Base-by-base conservation (phyloP, 2,797 vertebrate genomes). In the Scomberomorus guttatus region DNA sequence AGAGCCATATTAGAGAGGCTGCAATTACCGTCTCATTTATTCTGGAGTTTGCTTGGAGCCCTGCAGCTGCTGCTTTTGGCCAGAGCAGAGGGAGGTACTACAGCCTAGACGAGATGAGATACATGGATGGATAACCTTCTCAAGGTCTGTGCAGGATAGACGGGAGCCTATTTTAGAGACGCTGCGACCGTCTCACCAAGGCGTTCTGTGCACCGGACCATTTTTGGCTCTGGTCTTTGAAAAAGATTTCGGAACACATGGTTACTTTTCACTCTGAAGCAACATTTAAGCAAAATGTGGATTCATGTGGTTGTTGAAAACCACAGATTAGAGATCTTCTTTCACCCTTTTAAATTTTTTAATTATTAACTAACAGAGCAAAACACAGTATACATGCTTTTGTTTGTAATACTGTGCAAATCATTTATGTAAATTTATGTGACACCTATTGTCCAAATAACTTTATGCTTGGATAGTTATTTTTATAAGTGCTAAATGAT, bases 81-180 rank as follows among this genome's bases (percentile, higher is more conserved):
- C 56, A 46, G 37, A 77, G 68, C 51, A 69, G 57, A 79, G 74
- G 15, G 54, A 77, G 62, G 24, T 66, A 29, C 25, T n/a, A 29
- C 50, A 25, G 55, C 58, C 59, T 18, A 72, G 50, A 75, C 20
- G 32, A 84, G 61, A 90, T 87, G 75, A 85, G 77, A 84, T 82
- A 76, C 79, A 86, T 75, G 83, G 58, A 86, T 77, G 61, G 73
- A 88, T 77, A 80, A 87, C 66, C 72, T 66, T 86, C 65, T 71
- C 68, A 75, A 75, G 72, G 81, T 85, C 72, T 75, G 58, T 76
- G 68, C 79, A 82, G 68, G 78, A 84, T 39, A 71, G 68, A 65
- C 56, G 60, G 50, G 60, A 71, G 46, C 59, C 39, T 39, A 13
- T 59, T 77, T 66, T 52, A 48, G 37, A 60, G 60, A 24, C 1